phyloP scores from a whole-genome alignment of 35 echinoderm and acorn worm species.

The Nesometra sesokonis region DNA sequence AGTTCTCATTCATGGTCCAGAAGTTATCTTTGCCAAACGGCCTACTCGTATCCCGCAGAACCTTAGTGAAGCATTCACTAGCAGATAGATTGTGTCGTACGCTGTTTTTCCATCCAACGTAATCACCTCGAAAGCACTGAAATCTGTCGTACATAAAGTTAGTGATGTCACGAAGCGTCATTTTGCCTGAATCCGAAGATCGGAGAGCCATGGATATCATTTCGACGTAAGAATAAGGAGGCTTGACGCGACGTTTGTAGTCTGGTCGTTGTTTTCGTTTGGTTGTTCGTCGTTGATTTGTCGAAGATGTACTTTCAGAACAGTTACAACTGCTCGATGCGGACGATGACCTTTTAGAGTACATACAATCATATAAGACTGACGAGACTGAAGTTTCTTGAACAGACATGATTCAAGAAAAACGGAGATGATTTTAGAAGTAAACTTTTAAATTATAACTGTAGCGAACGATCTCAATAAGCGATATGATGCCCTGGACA shows the following conservation, averaged over 20 bases:
- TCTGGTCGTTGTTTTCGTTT: constrained; percentile 21
- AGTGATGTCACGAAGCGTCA: constrained; percentile 68
- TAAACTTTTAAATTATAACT: background rate
- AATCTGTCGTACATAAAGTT: constrained; percentile 31
- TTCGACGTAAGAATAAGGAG: constrained; percentile 64
- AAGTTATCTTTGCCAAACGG: constrained; percentile 47
- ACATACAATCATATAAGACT: background rate
- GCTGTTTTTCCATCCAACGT: constrained; percentile 51
- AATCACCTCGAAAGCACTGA: constrained; percentile 49
- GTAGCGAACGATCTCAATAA: background rate
- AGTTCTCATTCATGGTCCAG: constrained; percentile 26
- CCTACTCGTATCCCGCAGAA: constrained; percentile 14
- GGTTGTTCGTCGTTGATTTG: background rate
- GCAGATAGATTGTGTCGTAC: constrained; percentile 41
- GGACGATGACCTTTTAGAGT: background rate
- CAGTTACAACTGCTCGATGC: background rate
- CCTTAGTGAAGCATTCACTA: constrained; percentile 29
- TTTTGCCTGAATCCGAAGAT: constrained; percentile 37
- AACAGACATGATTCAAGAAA: background rate
- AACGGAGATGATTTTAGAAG: background rate
- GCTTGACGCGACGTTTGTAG: constrained; percentile 44
- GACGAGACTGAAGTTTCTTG: background rate
- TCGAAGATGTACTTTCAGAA: background rate
- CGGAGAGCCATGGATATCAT: constrained; percentile 70
- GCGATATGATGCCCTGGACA: background rate